Base-by-base conservation (phyloP, 1,140 invertebrate species). In the Ips nitidus region DNA sequence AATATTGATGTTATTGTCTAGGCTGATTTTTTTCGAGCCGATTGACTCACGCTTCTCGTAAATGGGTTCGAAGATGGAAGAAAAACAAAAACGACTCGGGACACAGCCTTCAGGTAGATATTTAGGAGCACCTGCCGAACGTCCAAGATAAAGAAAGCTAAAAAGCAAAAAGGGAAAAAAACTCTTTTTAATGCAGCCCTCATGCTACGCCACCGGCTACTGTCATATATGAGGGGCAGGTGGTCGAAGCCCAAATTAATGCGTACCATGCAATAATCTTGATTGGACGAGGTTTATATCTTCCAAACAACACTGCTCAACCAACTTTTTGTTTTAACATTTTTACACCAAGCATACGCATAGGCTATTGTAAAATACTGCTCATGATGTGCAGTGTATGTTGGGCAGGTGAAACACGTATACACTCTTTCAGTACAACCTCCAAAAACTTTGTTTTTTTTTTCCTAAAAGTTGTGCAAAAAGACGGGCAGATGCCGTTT, bases 141-240 rank as follows among this genome's bases (percentile, higher is more conserved):
- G 45, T 57, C 39, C 40, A 57, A 58, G 43, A 52, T 58, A 42
- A 67, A 66, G 41, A 57, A 57, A 59, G 52, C 36, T 37, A 53
- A 58, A 59, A 60, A 36, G 6, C 5, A 66, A 66, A 57, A 64
- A 55, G 8, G 41, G 47, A 41, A 41, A 67, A 67, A 59, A 50
- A 66, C 52, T 56, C 64, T 50, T 47, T 52, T 65, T 68, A 68
- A 68, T 59, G n/a, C 66, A 68, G 61, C 71, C 71, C 65, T 55
- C 65, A 72, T 69, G 60, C 62, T 55, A 64, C 50, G 62, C 70
- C 62, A 52, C 8, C 50, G 65, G 70, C 71, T 72, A 64, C 65
- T 40, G 71, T 67, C 59, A 69, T 62, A 38, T 62, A 62, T 68
- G 66, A 67, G 71, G 72, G 69, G 69, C 68, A 73, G 71, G 69